Base-by-base conservation (phyloP, 2,888 invertebrate genomes). In the Muschampia plurimacula region DNA sequence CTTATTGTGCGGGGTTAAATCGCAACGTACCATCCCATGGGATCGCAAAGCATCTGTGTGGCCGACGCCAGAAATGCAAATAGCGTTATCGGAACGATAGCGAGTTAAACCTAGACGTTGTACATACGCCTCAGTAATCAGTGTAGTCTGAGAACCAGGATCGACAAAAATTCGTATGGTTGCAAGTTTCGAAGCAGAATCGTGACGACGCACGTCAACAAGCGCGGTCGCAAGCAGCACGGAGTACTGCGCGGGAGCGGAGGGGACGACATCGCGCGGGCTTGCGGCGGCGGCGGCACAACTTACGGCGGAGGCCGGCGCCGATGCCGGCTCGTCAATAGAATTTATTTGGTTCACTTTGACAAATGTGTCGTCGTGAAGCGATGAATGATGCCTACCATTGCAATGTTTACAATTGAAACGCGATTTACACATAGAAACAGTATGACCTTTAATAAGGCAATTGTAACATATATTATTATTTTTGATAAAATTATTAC, bases 81-180 rank as follows among this genome's bases (percentile, higher is more conserved):
- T 57, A 57, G 55, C 55, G 13, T 57, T 22, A 57, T 57, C 12
- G 12, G 55, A 57, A 3, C 22, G 44, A 39, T 28, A 28, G 22
- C 65, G 65, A 46, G 28, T 41, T 46, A 65, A 65, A 65, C 65
- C 65, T 46, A 65, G 15, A n/a, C 65, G 65, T 2, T 65, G 65
- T 65, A 65, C 65, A 46, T 46, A 65, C 44, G 44, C 65, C 12
- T 65, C 46, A 46, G 65, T 65, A 13, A 65, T 65, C 8, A 65
- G 15, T 9, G 65, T 46, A 4, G 46, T 44, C 41, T 65, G 55
- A 22, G 55, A 57, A 22, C 55, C 55, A 10, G 55, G 55, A 57
- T 57, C 55, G 22, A 57, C 22, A 22, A 57, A 10, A 8, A 57
- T 57, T 22, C 55, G 22, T 7, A 57, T 57, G 55, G 55, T 57